These are phyloP conservation scores for Mastacembelus armatus DNA, from an alignment of 2,797 vertebrate genomes.

Conservation along the genomic window DNA sequence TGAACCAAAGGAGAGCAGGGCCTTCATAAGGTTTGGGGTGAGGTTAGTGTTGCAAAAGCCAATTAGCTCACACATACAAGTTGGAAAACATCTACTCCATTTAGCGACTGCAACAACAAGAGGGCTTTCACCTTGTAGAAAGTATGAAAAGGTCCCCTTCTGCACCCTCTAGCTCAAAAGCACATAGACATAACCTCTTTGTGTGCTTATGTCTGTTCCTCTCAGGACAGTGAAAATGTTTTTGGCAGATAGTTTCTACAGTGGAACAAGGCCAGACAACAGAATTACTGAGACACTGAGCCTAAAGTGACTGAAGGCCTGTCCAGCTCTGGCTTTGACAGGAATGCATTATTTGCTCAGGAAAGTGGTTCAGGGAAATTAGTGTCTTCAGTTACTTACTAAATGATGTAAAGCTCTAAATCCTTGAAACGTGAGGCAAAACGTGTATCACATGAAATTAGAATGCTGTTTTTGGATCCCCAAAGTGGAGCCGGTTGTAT, in stretches of 20 bases:
- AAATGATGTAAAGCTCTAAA: conserved; percentile 46
- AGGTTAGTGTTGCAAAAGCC: conserved; percentile 60
- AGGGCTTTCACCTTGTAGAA: conserved; percentile 25
- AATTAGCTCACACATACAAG: conserved; percentile 60
- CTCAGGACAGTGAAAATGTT: conserved; percentile 19
- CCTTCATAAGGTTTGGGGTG: conserved; percentile 55
- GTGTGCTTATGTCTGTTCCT: conserved; percentile 9
- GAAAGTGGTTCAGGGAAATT: conserved; percentile 36
- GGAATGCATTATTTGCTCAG: conserved; percentile 39
- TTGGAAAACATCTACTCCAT: conserved; percentile 38
- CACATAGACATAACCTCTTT: neutral
- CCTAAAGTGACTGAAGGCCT: conserved; percentile 35
- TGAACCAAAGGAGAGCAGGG: conserved; percentile 18
- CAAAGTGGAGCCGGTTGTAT: too few species aligned
- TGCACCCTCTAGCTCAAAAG: neutral
- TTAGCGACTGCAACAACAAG: conserved; percentile 37
- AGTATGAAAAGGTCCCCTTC: conserved; percentile 6
- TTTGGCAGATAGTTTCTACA: conserved; percentile 19
- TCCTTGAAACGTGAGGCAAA: conserved; percentile 26
- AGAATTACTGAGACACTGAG: conserved; percentile 33
- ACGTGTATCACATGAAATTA: conserved; percentile 17
- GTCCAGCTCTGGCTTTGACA: conserved; percentile 18
- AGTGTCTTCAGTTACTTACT: conserved; percentile 42
- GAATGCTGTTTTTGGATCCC: conserved; percentile 6
- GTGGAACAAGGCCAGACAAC: conserved; percentile 21